Evolutionary conservation across 2,797 vertebrate genomes (phyloP).

Genomic region (Onychomys arenicola): DNA sequence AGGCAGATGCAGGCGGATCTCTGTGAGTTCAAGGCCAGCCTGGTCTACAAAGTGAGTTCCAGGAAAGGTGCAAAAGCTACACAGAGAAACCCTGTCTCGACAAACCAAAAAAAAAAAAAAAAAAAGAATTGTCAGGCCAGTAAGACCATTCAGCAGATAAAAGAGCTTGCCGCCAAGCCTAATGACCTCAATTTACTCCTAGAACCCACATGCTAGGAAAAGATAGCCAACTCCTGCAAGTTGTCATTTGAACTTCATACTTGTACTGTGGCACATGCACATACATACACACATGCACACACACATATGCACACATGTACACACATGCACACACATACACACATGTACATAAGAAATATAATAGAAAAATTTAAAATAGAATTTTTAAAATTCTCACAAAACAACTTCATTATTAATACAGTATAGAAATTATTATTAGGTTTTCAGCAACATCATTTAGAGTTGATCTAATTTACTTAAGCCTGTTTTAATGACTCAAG

Average conservation of each 20-base stretch:
- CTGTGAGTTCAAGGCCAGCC: too few species aligned
- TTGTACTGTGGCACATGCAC: background rate
- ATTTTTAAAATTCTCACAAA: background rate
- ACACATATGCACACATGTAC: background rate
- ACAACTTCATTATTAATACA: background rate
- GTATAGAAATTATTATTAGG: background rate
- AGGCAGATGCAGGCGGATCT: too few species aligned
- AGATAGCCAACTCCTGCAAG: background rate
- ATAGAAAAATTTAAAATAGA: background rate
- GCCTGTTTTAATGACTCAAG: conserved; percentile 5
- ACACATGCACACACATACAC: background rate
- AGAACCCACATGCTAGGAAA: too few species aligned
- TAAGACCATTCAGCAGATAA: background rate
- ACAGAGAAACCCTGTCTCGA: too few species aligned
- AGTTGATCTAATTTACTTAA: background rate
- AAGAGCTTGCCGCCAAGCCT: background rate
- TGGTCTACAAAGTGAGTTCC: too few species aligned
- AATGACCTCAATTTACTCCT: background rate
- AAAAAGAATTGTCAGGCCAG: background rate
- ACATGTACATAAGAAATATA: background rate
- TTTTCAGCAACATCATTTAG: background rate
- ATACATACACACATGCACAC: background rate
- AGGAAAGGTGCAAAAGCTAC: too few species aligned
- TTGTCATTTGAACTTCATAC: background rate
- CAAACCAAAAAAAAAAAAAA: too few species aligned